Base-by-base conservation (phyloP, 2,888 invertebrate genomes). In the Melanostoma mellinum region DNA sequence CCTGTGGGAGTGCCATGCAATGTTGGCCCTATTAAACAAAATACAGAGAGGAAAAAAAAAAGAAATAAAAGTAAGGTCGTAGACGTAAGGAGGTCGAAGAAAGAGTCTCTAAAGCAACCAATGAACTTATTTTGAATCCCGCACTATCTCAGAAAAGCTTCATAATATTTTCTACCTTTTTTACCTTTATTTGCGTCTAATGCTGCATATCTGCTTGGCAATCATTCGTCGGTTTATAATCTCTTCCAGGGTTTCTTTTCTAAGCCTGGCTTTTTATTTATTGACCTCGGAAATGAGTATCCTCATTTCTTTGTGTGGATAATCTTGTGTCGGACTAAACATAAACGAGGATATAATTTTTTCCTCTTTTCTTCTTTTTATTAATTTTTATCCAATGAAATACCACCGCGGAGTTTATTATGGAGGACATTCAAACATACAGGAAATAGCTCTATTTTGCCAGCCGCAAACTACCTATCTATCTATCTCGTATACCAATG, bases 101-200 rank as follows among this genome's bases (percentile, higher is more conserved):
- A 32, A 32, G 20, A 38, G 63, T 63, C 80, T 60, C 55, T 72
- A 20, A n/a, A 69, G 53, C 33, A 81, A 50, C 36, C 71, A 72
- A 60, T 76, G 75, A 80, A 80, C 71, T 67, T 71, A 52, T 58
- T 58, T 58, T 36, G n/a, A 48, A 60, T 42, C 72, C 60, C 53
- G 50, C n/a, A 78, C 67, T 73, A 60, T 55, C 58, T 32, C 53
- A 71, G 60, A 38, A 75, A 73, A 73, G 73, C 79, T 79, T 61
- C 68, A 44, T 69, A 9, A 42, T 67, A 61, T 73, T 79, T 68
- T 79, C 40, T 53, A 67, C 67, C 67, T 60, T 61, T 68, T 0
- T 20, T 20, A 20, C 20, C 61, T 55, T 48, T 60, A 60, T 63
- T 50, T 36, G 1, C 48, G 48, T 48, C 38, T 50, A 63, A 63